Evolutionary conservation across 2,888 invertebrate species (phyloP).

Genomic region (Aplocera efformata): DNA sequence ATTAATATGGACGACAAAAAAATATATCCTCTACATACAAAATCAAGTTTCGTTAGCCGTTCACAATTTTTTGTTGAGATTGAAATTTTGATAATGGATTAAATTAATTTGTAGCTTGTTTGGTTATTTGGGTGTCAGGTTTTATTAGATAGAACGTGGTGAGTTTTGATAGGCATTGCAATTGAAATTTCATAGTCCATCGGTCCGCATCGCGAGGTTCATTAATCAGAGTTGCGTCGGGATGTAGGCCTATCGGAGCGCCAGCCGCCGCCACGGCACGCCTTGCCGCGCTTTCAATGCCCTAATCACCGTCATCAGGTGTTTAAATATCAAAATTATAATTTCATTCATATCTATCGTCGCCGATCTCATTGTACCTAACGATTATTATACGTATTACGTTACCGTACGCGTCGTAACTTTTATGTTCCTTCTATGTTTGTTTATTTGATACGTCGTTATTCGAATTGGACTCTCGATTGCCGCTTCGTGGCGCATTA

Average conservation of each 20-base stretch:
- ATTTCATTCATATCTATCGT: constrained; percentile 77
- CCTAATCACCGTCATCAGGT: constrained; percentile 64
- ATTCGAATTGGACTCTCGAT: constrained; percentile 55
- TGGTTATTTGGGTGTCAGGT: constrained; percentile 36
- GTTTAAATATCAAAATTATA: constrained; percentile 70
- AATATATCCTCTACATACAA: constrained; percentile 63
- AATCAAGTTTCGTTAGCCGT: constrained; percentile 55
- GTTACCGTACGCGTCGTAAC: constrained; percentile 68
- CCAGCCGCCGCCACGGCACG: constrained; percentile 54
- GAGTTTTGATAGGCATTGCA: constrained; percentile 27
- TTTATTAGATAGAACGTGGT: constrained; percentile 23
- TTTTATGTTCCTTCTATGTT: constrained; percentile 58
- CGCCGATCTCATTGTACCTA: constrained; percentile 66
- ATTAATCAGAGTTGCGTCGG: constrained; percentile 62
- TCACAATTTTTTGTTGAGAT: constrained; percentile 53
- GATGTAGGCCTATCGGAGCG: constrained; percentile 71
- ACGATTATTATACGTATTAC: constrained; percentile 73
- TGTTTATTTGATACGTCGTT: constrained; percentile 67
- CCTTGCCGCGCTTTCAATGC: constrained; percentile 45
- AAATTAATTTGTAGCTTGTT: constrained; percentile 58
- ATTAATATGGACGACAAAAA: constrained; percentile 77
- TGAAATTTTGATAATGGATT: constrained; percentile 52
- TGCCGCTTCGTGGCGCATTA: constrained; percentile 57
- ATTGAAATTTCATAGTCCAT: constrained; percentile 53
- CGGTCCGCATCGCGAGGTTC: constrained; percentile 53